Evolutionary conservation across 2,888 invertebrate genomes (phyloP), one percentile per base, ranked within the genome.

Genomic region (Drosophila mercatorum): DNA sequence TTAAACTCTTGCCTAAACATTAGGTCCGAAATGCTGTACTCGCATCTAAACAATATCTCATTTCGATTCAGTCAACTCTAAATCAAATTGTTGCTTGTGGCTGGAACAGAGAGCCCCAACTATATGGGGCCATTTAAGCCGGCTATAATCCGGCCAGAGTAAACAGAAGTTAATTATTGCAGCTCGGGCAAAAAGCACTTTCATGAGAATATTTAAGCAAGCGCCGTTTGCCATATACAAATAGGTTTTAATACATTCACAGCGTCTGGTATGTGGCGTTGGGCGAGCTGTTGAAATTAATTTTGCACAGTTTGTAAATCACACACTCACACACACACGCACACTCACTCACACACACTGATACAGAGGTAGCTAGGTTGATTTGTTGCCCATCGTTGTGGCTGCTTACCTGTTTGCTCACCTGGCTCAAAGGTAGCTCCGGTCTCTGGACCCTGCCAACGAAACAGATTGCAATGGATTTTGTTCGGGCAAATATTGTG

Each of bases 401-500:
- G 57, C 52, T 57, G 68, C 63, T 65, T 60, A 75, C 65, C 70
- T 74, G 69, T 56, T 74, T 62, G 60, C 44, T 58, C 63, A 41
- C 34, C 40, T 34, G 26, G 52, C 58, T 41, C 51, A 41, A 43
- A 53, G 63, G 46, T n/a, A 28, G 28, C 28, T 8, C 41, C 28
- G 26, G 26, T 28, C 41, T 41, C 55, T 53, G 52, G 38, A 41
- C 17, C 28, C 22, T 26, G 51, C 47, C 40, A 28, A 51, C 53
- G 26, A 51, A 51, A 14, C 59, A 63, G 31, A 58, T 65, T 61
- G 47, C 56, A 46, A 36, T 75, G 70, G 51, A 51, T 63, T 62
- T 68, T 52, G 49, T 51, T 53, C n/a, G 28, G 62, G 55, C 69
- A 70, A 77, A 79, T 77, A 77, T 81, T 83, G 79, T 79, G 83